Evolutionary conservation across 1,140 invertebrate species (phyloP).

Genomic region (Polyergus mexicanus): DNA sequence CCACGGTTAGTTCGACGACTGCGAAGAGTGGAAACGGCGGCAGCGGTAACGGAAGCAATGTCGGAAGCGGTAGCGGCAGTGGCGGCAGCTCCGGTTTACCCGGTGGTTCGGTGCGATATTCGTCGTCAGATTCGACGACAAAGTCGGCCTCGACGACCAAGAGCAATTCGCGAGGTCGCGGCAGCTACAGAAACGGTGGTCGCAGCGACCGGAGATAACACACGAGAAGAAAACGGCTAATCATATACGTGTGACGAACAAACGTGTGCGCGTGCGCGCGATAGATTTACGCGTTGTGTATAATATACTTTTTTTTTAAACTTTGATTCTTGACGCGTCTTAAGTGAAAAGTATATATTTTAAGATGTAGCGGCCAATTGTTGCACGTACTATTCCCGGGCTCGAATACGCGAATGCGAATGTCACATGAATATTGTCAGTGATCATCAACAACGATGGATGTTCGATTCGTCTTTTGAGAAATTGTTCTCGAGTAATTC

Average conservation of each 20-base stretch:
- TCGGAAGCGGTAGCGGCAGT: constrained; percentile 61
- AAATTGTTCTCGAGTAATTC: background rate
- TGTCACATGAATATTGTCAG: background rate
- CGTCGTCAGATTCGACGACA: constrained; percentile 72
- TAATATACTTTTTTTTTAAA: constrained; percentile 17
- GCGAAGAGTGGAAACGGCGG: constrained; percentile 86
- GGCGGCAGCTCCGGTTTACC: constrained; percentile 72
- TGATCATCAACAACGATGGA: background rate
- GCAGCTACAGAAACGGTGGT: constrained; percentile 85
- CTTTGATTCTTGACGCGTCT: background rate
- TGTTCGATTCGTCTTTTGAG: background rate
- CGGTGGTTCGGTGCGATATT: constrained; percentile 79
- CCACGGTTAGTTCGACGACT: constrained; percentile 81
- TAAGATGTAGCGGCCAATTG: background rate
- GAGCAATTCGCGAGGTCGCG: constrained; percentile 86
- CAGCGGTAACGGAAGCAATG: constrained; percentile 76
- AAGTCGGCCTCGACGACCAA: constrained; percentile 84
- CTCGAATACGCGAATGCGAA: background rate
- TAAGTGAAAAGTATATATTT: background rate
- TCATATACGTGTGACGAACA: constrained; percentile 63
- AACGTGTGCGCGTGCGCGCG: constrained; percentile 25
- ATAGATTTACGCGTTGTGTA: background rate
- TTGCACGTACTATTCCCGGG: background rate
- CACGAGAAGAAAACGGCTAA: constrained; percentile 66
- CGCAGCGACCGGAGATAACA: constrained; percentile 87